Percentiles rank a stretch among this genome's conserved stretches.
phyloP scores from a whole-genome alignment of 2,797 vertebrate genomes.

The Lacerta viridis region DNA sequence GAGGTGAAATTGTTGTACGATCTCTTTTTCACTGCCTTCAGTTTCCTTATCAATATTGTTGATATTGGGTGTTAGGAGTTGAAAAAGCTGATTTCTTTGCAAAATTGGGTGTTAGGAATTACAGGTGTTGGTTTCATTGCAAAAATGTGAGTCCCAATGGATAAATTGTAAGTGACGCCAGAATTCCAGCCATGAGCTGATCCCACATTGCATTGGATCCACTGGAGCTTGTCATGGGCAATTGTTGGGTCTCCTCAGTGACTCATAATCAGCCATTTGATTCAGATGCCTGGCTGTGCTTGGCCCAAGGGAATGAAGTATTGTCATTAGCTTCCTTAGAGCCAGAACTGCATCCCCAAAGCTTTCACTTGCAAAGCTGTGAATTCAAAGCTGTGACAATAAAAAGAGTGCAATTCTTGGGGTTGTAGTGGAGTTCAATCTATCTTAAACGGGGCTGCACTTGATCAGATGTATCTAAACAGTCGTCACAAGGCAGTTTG shows the following conservation, averaged over 20 bases:
- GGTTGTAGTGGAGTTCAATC: background rate
- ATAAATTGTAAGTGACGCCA: background rate
- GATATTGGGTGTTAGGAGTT: conserved; percentile 24
- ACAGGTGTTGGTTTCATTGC: background rate
- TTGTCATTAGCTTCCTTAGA: background rate
- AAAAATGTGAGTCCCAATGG: background rate
- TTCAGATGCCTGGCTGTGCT: background rate
- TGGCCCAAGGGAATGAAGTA: no score
- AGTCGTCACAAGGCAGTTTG: conserved; percentile 28
- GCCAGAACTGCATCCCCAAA: background rate
- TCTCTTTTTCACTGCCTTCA: conserved; percentile 33
- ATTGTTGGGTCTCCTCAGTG: conserved; percentile 5
- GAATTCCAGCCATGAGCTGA: conserved; percentile 25
- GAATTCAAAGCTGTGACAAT: background rate
- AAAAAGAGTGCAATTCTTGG: background rate
- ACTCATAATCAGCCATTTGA: background rate
- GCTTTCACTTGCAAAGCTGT: background rate
- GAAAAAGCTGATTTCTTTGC: conserved; percentile 1
- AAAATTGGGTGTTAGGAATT: background rate
- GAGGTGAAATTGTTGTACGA: background rate
- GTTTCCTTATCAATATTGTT: conserved; percentile 57
- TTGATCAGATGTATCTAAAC: conserved; percentile 47
- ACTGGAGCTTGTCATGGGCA: conserved; percentile 35
- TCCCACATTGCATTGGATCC: conserved; percentile 38
- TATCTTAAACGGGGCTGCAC: conserved; percentile 15